Percentiles rank a stretch among this genome's conserved stretches.
These are phyloP conservation scores for Australoheros facetus DNA, from an alignment of 2,797 vertebrate species.

Conservation along the genomic window DNA sequence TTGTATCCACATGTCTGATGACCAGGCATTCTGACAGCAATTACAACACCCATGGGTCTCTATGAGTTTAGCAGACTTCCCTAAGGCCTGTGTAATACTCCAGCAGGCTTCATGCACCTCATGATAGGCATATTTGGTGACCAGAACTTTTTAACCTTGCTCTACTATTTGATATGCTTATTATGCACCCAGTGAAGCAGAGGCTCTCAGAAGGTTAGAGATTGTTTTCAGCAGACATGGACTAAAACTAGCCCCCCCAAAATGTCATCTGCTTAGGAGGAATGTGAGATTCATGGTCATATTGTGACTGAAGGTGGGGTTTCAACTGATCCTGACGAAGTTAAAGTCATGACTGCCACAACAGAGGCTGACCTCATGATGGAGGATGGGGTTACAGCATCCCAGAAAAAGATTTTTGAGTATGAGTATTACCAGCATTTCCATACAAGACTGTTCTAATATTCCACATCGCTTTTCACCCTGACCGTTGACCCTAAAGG, in stretches of 20 bases:
- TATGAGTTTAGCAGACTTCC: too few species aligned
- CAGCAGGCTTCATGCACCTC: too few species aligned
- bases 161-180: too few species aligned
- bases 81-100: too few species aligned
- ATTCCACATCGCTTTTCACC: not conserved
- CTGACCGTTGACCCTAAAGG: not conserved
- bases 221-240: not conserved
- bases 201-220: not conserved
- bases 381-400: not conserved
- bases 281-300: not conserved
- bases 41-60: too few species aligned
- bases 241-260: not conserved
- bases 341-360: not conserved
- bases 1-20: too few species aligned
- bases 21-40: too few species aligned
- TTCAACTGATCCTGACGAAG: not conserved
- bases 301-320: not conserved
- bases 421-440: conserved; percentile 23
- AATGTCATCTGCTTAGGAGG: too few species aligned
- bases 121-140: too few species aligned
- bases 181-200: not conserved
- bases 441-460: not conserved
- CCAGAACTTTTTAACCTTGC: too few species aligned
- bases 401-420: conserved; percentile 3
- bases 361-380: not conserved